phyloP scores from a whole-genome alignment of 1,140 invertebrate genomes.

The Heliconius melpomene region DNA sequence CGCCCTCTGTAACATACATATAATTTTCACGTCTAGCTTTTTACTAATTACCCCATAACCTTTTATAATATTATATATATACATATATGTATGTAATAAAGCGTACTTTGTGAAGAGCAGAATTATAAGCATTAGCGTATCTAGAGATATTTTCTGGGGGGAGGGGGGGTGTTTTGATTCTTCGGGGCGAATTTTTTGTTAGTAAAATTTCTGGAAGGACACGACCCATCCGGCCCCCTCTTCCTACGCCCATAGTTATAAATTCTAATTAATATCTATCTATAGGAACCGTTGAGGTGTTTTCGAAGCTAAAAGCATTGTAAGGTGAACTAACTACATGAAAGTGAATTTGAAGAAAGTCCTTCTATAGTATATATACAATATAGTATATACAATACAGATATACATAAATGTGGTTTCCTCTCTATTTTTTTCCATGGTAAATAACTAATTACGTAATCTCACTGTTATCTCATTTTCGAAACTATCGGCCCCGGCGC shows the following conservation, averaged over 20 bases:
- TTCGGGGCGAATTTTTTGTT: no score
- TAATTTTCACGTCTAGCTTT: not conserved
- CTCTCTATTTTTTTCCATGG: no score
- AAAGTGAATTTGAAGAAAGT: not conserved
- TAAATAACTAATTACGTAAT: no score
- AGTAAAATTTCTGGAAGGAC: no score
- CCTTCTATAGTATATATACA: not conserved
- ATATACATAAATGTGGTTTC: no score
- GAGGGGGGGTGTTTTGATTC: no score
- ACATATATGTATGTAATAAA: not conserved
- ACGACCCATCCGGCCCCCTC: no score
- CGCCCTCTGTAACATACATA: slow-evolving; percentile 53
- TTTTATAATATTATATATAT: not conserved
- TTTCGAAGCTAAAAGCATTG: not conserved
- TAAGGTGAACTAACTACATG: not conserved
- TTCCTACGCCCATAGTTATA: not conserved
- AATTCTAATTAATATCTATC: not conserved
- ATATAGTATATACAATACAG: no score
- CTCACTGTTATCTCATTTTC: no score
- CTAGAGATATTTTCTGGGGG: no score
- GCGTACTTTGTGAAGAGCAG: not conserved
- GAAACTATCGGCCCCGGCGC: no score
- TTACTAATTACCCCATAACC: not conserved
- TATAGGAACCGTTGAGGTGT: not conserved
- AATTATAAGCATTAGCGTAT: not conserved